Base-by-base conservation (phyloP, 2,888 invertebrate genomes). In the Tanypteryx hageni region DNA sequence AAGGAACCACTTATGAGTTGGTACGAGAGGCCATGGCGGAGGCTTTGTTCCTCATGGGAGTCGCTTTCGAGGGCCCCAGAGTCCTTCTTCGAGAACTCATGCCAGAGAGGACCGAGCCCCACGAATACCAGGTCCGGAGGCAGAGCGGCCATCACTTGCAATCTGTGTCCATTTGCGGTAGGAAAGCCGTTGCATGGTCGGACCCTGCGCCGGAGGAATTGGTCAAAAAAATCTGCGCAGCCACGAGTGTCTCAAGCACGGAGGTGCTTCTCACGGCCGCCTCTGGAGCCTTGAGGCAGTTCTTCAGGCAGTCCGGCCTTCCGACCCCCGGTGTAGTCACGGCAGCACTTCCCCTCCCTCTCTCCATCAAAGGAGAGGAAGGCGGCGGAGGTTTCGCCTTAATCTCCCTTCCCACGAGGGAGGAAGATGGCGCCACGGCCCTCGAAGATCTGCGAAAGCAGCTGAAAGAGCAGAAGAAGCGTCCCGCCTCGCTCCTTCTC, bases 101-200 rank as follows among this genome's bases (percentile, higher is more conserved):
- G 0, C 81, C 61, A 3, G 83, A 81, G 16, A 92, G 64, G 22
- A 31, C 27, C 18, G 57, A 81, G 10, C 68, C 92, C 9, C 85
- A 89, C 44, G 89, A 89, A 16, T 44, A 89, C 1, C 44, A 61
- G 64, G 18, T 44, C 44, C 61, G 89, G 14, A 31, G 89, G 11
- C 89, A 89, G 31, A 89, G 89, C 56, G 89, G 89, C 31, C 89
- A 96, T 94, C 94, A 96, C 82, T 94, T 96, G 92, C 97, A 97
- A 94, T 96, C 64, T 44, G 96, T 97, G 18, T 97, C 97, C 0
- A 95, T 97, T 56, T 97, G 97, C 94, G 97, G 97, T 2, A 95
- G 97, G 93, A 97, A 97, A 95, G 96, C 97, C 0, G 96, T 97
- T 4, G 96, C 97, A 0, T 97, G 97, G 97, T 97, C 97, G 0